Conservation (phyloP, 2,113 vertebrate genomes). For the Origma solitaria region DNA sequence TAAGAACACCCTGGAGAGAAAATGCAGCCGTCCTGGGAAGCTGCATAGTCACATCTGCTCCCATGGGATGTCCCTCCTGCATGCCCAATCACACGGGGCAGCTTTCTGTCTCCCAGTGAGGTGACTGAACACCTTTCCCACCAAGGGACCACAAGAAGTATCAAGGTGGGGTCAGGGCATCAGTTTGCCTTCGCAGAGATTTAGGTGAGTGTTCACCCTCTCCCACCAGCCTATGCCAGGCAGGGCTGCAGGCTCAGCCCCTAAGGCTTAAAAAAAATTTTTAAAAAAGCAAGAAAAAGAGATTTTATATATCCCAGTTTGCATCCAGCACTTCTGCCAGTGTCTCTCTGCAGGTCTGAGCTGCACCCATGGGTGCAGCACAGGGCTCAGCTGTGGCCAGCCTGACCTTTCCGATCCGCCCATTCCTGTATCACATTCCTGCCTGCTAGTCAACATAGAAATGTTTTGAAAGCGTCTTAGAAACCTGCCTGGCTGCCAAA, state of each 20-base stretch:
- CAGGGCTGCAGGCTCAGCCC: neutral
- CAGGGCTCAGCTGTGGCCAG: neutral
- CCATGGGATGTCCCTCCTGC: neutral
- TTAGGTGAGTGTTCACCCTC: neutral
- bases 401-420: neutral
- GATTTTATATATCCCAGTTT: neutral
- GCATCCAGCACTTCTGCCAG: accelerated
- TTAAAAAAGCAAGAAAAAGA: neutral
- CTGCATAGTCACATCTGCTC: neutral
- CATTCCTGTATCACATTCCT: neutral
- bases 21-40: neutral
- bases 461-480: constrained; percentile 39
- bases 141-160: accelerated
- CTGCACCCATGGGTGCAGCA: neutral
- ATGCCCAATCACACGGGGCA: neutral
- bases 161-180: neutral
- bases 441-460: neutral
- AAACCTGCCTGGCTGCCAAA: constrained; percentile 10
- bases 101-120: neutral
- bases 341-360: neutral
- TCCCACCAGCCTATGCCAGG: neutral
- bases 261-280: neutral
- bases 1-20: neutral
- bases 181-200: neutral
- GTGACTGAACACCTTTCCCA: neutral